These are phyloP conservation scores for Heliconius hewitsoni DNA, from an alignment of 1,140 invertebrate genomes.

Conservation along the genomic window DNA sequence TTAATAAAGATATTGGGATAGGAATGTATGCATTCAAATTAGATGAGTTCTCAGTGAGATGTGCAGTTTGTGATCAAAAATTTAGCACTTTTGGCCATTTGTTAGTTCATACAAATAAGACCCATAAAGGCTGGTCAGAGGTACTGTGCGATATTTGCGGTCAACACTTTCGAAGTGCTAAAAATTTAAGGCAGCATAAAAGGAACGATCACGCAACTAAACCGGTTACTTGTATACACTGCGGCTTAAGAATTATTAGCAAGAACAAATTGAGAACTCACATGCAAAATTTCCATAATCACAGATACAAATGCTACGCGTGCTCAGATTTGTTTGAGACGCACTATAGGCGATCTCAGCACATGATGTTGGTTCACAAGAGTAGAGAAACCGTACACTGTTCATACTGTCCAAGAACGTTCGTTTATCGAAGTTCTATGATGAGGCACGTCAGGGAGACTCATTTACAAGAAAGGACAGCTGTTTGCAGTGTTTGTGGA, in stretches of 20 bases:
- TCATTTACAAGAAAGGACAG: slow-evolving; percentile 32
- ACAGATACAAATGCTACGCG: slow-evolving; percentile 48
- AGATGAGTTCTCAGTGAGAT: slow-evolving; percentile 43
- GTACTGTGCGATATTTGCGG: slow-evolving; percentile 48
- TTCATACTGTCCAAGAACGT: slow-evolving; percentile 29
- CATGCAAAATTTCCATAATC: slow-evolving; percentile 50
- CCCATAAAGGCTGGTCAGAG: slow-evolving; percentile 40
- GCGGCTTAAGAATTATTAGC: slow-evolving; percentile 35
- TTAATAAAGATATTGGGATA: slow-evolving; percentile 40
- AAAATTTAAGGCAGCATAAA: slow-evolving; percentile 43
- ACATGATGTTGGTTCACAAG: slow-evolving; percentile 34
- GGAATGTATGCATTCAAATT: slow-evolving; percentile 46
- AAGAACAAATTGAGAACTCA: slow-evolving; percentile 46
- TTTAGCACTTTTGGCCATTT: slow-evolving; percentile 46
- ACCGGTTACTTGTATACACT: slow-evolving; percentile 41
- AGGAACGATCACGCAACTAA: slow-evolving; percentile 42
- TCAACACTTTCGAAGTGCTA: slow-evolving; percentile 41
- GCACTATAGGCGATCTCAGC: slow-evolving; percentile 21
- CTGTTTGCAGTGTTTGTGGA: slow-evolving; percentile 32
- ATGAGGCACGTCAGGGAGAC: slow-evolving; percentile 34
- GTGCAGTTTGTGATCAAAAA: slow-evolving; percentile 43
- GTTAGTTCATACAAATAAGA: slow-evolving; percentile 44
- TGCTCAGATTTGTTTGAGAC: slow-evolving; percentile 45
- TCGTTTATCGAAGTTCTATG: slow-evolving; percentile 34
- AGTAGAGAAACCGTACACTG: slow-evolving; percentile 33